Conservation (phyloP, 2,113 vertebrate genomes). For the Drymodes brunneopygia region DNA sequence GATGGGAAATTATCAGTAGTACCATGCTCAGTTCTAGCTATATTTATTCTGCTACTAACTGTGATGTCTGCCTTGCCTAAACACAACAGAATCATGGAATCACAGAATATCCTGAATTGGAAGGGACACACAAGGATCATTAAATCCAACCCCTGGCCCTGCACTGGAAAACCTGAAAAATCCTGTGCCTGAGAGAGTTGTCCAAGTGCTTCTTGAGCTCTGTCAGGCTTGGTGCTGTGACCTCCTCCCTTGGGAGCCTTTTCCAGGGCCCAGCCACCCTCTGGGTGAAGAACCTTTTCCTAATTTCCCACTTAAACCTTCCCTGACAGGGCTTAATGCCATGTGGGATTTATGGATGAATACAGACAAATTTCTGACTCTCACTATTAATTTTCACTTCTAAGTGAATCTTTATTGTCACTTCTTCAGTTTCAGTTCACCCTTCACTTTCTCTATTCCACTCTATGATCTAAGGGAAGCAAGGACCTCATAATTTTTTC, state of each 20-base stretch:
- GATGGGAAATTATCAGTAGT: not conserved
- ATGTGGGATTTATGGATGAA: not conserved
- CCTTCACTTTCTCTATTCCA: fast-evolving
- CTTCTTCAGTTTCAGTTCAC: not conserved
- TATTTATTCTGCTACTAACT: not conserved
- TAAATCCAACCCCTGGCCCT: fast-evolving
- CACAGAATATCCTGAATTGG: not conserved
- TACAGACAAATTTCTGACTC: not conserved
- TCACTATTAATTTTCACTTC: not conserved
- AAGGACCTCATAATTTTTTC: not conserved
- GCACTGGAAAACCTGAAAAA: not conserved
- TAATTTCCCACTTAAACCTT: not conserved
- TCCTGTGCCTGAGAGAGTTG: too few relatives aligned
- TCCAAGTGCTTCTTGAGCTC: not conserved
- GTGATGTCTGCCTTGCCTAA: not conserved
- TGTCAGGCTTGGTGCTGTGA: not conserved
- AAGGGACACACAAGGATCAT: not conserved
- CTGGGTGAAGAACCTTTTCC: not conserved
- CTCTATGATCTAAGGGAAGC: not conserved
- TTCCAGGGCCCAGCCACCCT: not conserved
- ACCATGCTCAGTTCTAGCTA: not conserved
- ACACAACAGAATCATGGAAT: not conserved
- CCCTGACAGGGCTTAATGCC: too few relatives aligned
- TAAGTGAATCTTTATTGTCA: not conserved
- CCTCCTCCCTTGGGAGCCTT: not conserved